Percentiles rank a stretch among this genome's conserved stretches.
Conservation (phyloP, 1,140 invertebrate genomes). For the Trichonephila inaurata region DNA sequence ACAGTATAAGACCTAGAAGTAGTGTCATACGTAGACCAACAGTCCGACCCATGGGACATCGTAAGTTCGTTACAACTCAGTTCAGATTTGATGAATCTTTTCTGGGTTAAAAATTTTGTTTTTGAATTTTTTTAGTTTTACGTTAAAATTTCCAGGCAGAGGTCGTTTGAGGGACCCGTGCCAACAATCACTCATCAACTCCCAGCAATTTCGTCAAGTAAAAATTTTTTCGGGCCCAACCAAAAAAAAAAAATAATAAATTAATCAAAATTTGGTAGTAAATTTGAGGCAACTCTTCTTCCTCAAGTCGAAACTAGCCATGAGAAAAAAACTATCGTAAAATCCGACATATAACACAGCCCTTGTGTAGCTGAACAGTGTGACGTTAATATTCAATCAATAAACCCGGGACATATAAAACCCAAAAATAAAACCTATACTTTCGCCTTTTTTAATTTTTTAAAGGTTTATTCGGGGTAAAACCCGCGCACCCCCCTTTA, state of each 20-base stretch:
- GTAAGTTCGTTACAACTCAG: constrained; percentile 71
- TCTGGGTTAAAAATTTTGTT: constrained; percentile 50
- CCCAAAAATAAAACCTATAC: no score
- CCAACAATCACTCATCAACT: constrained; percentile 93
- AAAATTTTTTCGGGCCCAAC: constrained; percentile 88
- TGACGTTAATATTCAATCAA: no score
- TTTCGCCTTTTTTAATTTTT: no score
- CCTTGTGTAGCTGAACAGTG: no score
- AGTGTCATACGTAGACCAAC: constrained; percentile 69
- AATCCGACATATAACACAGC: no score
- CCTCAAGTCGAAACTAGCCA: no score
- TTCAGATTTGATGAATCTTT: constrained; percentile 62
- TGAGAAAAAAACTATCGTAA: no score
- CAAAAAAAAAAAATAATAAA: constrained; percentile 78
- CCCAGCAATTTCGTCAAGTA: constrained; percentile 91
- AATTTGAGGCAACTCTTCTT: no score
- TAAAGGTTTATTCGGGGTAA: no score
- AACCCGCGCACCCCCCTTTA: no score
- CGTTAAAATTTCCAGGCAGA: constrained; percentile 88
- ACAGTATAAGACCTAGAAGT: constrained; percentile 73
- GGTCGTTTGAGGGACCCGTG: constrained; percentile 88
- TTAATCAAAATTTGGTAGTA: no score
- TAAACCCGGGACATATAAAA: no score
- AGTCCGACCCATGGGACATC: constrained; percentile 73
- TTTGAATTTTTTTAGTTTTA: constrained; percentile 82